phyloP scores from a whole-genome alignment of 2,113 vertebrate species.

The Tachysurus fulvidraco region DNA sequence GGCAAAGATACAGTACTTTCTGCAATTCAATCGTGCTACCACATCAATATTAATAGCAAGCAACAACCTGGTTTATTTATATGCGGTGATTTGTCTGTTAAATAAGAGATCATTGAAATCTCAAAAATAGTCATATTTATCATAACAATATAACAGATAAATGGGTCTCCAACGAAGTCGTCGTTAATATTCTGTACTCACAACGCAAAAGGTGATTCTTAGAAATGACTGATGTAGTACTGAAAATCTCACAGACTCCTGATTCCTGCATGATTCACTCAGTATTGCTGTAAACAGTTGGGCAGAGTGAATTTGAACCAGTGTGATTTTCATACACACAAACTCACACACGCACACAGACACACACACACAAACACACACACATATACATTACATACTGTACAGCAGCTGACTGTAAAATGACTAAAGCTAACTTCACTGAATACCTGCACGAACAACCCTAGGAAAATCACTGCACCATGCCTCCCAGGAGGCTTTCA shows the following conservation, averaged over 20 bases:
- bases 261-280: not conserved
- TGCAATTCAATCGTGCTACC: not conserved
- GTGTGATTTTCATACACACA: not conserved
- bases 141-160: not conserved
- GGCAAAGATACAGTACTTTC: not conserved
- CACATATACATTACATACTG: too few species aligned
- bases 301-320: not conserved
- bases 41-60: slow-evolving; percentile 2
- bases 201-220: not conserved
- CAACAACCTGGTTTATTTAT: not conserved
- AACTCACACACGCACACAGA: not conserved
- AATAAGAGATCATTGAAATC: slow-evolving; percentile 7
- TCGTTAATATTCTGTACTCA: not conserved
- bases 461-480: not conserved
- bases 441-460: slow-evolving; percentile 2
- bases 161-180: not conserved
- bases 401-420: not conserved
- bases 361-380: not conserved
- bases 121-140: not conserved
- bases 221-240: not conserved
- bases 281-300: not conserved
- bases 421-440: slow-evolving; percentile 10
- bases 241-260: not conserved
- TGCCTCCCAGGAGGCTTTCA: slow-evolving; percentile 69
- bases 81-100: slow-evolving; percentile 1